phyloP scores from a whole-genome alignment of 2,113 vertebrate species.

The Talpa occidentalis region DNA sequence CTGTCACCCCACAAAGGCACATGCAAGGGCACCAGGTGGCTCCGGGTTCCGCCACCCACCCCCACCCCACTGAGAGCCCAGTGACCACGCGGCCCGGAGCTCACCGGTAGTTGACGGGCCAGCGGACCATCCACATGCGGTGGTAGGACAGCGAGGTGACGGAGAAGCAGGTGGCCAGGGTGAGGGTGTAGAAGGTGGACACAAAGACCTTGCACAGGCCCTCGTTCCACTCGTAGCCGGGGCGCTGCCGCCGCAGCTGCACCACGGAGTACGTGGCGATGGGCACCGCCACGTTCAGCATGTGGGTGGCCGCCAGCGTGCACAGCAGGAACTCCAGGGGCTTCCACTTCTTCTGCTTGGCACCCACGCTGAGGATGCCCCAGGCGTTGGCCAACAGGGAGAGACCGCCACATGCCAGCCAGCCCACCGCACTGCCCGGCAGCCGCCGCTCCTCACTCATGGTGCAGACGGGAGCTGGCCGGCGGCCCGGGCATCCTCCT shows the following conservation, averaged over 20 bases:
- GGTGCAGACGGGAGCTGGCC: conserved; percentile 79
- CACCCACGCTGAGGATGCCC: conserved; percentile 95
- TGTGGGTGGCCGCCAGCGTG: conserved; percentile 94
- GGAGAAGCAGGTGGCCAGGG: conserved; percentile 95
- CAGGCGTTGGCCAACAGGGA: conserved; percentile 95
- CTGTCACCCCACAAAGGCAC: too few species aligned
- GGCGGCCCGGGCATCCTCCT: conserved; percentile 55
- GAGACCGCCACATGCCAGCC: conserved; percentile 94
- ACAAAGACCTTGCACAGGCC: conserved; percentile 97
- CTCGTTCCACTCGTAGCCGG: conserved; percentile 95
- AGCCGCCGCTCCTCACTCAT: conserved; percentile 93
- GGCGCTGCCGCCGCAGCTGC: conserved; percentile 91
- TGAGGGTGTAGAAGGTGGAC: conserved; percentile 96
- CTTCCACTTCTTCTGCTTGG: conserved; percentile 98
- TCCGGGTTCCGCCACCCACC: too few species aligned
- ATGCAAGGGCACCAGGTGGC: too few species aligned
- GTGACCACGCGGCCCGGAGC: too few species aligned
- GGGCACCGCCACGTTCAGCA: conserved; percentile 94
- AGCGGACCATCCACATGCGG: conserved; percentile 98
- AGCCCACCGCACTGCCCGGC: conserved; percentile 92
- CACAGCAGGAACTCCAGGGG: conserved; percentile 95
- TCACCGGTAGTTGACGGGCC: conserved; percentile 97
- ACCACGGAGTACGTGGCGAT: conserved; percentile 95
- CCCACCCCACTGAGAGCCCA: too few species aligned
- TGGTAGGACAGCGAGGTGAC: conserved; percentile 97